phyloP scores from a whole-genome alignment of 2,888 invertebrate genomes.

The Cancer borealis region DNA sequence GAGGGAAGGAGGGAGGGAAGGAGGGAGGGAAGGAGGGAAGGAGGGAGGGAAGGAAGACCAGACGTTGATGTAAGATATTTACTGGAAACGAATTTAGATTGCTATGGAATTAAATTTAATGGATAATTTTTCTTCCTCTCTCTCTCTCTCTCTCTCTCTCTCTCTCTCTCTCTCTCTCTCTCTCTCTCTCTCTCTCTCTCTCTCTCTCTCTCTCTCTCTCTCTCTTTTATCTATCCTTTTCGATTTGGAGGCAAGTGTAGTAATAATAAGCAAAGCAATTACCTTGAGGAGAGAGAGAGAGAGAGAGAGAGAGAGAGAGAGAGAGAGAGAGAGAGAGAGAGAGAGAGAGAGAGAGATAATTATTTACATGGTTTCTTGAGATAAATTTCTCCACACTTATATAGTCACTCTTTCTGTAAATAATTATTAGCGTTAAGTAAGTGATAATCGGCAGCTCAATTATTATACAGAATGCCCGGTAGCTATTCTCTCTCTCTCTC shows the following conservation, averaged over 20 bases:
- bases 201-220: background rate
- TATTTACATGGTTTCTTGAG: background rate
- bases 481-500: background rate
- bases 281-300: background rate
- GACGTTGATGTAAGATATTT: slow-evolving; percentile 17
- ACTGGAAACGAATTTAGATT: background rate
- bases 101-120: background rate
- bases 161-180: slow-evolving; percentile 22
- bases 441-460: background rate
- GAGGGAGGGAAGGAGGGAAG: slow-evolving; percentile 47
- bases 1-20: background rate
- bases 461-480: background rate
- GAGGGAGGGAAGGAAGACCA: background rate
- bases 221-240: background rate
- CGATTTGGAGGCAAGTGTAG: too few species aligned
- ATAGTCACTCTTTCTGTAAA: background rate
- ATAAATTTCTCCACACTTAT: too few species aligned
- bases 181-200: background rate
- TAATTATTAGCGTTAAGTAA: background rate
- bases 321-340: slow-evolving; percentile 12
- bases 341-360: slow-evolving; percentile 9
- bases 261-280: too few species aligned
- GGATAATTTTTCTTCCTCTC: background rate
- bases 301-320: slow-evolving; percentile 11
- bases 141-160: slow-evolving; percentile 14